phyloP scores from a whole-genome alignment of 2,888 invertebrate genomes.

The Zaprionus lineosus region DNA sequence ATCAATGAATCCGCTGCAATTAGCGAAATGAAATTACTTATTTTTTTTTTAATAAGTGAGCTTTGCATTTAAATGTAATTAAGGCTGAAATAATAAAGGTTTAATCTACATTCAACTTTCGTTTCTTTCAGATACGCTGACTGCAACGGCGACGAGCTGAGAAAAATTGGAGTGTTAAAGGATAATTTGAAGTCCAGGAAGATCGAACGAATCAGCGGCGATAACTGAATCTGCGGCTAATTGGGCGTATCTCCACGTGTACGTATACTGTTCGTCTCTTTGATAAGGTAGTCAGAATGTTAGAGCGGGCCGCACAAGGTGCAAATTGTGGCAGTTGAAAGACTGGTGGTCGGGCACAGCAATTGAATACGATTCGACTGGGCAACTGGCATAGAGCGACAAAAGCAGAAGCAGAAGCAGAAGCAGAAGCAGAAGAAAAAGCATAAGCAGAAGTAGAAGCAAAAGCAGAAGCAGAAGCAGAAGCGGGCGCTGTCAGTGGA shows the following conservation, averaged over 20 bases:
- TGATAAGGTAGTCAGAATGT: conserved; percentile 55
- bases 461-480: neutral
- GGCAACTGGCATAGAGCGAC: conserved; percentile 26
- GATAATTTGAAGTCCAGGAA: conserved; percentile 20
- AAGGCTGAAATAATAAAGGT: no score
- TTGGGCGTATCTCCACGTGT: conserved; percentile 46
- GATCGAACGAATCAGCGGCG: conserved; percentile 13
- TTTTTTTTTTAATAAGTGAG: no score
- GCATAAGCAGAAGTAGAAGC: conserved; percentile 1
- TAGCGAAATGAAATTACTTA: no score
- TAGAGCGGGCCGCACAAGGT: conserved; percentile 48
- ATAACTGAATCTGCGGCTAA: conserved; percentile 42
- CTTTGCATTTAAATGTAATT: no score
- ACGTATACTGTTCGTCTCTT: conserved; percentile 48
- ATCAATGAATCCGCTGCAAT: no score
- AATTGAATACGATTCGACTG: conserved; percentile 6
- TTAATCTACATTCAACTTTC: conserved; percentile 18
- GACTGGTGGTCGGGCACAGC: conserved; percentile 35
- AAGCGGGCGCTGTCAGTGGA: no score
- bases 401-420: conserved; percentile 10
- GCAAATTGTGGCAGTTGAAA: conserved; percentile 57
- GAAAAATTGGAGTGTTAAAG: conserved; percentile 34
- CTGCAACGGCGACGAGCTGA: neutral
- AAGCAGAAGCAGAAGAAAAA: neutral
- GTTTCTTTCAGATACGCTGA: conserved; percentile 25